phyloP scores from a whole-genome alignment of 2,113 vertebrate genomes.

The Pyxicephalus adspersus region DNA sequence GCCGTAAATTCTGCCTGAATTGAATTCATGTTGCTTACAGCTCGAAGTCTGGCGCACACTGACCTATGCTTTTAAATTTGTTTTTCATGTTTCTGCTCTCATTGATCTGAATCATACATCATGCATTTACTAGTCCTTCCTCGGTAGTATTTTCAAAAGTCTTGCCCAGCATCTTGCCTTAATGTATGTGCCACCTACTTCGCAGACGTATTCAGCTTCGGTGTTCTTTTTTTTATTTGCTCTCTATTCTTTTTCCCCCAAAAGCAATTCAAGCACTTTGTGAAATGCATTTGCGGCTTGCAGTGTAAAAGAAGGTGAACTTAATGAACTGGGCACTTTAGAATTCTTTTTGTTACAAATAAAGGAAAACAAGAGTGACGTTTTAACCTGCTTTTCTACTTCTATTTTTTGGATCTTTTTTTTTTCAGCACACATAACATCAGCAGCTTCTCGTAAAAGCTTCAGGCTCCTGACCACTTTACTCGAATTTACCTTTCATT shows the following conservation, averaged over 20 bases:
- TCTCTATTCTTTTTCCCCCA: conserved; percentile 62
- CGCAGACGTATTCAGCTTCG: conserved; percentile 74
- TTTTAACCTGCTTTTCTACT: conserved; percentile 52
- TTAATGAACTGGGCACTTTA: conserved; percentile 63
- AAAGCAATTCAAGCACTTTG: conserved; percentile 37
- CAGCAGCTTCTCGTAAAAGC: conserved; percentile 62
- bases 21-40: conserved; percentile 46
- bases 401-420: not conserved
- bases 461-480: conserved; percentile 66
- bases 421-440: conserved; percentile 59
- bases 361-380: conserved; percentile 63
- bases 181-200: conserved; percentile 63
- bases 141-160: conserved; percentile 69
- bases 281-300: conserved; percentile 66
- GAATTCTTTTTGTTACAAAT: conserved; percentile 60
- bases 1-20: conserved; percentile 43
- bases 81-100: conserved; percentile 42
- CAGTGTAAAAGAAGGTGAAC: conserved; percentile 59
- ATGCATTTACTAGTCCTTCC: conserved; percentile 66
- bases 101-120: conserved; percentile 61
- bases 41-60: conserved; percentile 10
- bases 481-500: conserved; percentile 67
- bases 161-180: conserved; percentile 61
- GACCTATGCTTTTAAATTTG: conserved; percentile 53
- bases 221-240: conserved; percentile 64